Base-by-base conservation (phyloP, 2,797 vertebrate species). In the Pempheris klunzingeri region DNA sequence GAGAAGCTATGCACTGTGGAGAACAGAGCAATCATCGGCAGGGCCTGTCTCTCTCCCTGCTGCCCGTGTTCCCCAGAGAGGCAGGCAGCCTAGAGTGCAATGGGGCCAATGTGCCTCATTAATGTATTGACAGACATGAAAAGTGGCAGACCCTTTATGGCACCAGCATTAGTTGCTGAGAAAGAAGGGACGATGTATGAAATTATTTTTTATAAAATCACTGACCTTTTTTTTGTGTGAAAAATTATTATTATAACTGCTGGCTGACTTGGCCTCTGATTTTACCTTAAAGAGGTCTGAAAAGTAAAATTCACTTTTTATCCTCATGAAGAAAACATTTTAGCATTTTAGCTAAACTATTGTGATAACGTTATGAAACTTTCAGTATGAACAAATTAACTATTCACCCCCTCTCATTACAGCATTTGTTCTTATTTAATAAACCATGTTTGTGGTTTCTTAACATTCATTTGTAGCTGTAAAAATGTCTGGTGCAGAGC, bases 111-210 rank as follows among this genome's bases (percentile, higher is more conserved):
- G 92, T 82, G 81, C 78, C 84, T 94, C 89, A 92, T 94, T 94
- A 94, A 90, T 78, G 77, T 91, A 92, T 91, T 87, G 92, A 93
- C 92, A 91, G 89, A 91, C 91, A 92, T 90, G 91, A 93, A 91
- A 84, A 88, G 88, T 41, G 86, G 87, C 66, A 70, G 63, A 59
- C 81, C 68, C 72, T 87, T 84, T 70, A 82, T 67, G 74, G 82
- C 74, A 72, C 49, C 22, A 20, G 67, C 77, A 79, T 82, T 57
- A 82, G 77, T 84, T 11, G 28, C 61, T 14, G 59, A 65, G 57
- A 49, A 71, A 55, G 52, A 78, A 44, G 36, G 50, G 50, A 74
- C 30, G 26, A 53, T 58, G 58, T 8, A 67, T 55, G 43, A 5
- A 38, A 36, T 5, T 9, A 58, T 60, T 67, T 66, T n/a, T 54